Conservation (phyloP, 2,113 vertebrate species). For the Hypanus sabinus region DNA sequence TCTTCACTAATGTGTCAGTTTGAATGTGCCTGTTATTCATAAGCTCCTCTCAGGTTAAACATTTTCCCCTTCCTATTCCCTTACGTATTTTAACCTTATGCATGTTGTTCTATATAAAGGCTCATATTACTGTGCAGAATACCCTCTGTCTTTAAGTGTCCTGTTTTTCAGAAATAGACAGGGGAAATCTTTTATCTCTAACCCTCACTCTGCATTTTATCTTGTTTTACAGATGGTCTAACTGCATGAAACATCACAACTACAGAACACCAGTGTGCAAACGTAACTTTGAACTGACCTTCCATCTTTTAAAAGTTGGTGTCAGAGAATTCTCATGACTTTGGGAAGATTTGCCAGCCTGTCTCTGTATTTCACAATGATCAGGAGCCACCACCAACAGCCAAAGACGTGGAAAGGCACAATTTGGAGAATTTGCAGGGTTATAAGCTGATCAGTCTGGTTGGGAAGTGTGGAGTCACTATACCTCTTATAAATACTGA, state of each 20-base stretch:
- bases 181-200: not conserved
- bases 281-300: not conserved
- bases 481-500: no score
- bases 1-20: not conserved
- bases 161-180: not conserved
- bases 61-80: not conserved
- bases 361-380: not conserved
- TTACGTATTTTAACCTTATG: not conserved
- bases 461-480: no score
- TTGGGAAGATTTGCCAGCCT: not conserved
- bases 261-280: not conserved
- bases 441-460: no score
- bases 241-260: not conserved
- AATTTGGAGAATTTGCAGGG: no score
- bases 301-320: not conserved
- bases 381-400: no score
- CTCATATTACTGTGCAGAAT: no score
- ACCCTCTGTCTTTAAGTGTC: no score
- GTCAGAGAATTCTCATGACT: not conserved
- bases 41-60: not conserved
- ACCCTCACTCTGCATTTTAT: not conserved
- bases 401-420: no score
- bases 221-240: not conserved
- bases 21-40: not conserved
- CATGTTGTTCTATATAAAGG: not conserved